Conservation (phyloP, 2,797 vertebrate genomes). For the Diceros bicornis region DNA sequence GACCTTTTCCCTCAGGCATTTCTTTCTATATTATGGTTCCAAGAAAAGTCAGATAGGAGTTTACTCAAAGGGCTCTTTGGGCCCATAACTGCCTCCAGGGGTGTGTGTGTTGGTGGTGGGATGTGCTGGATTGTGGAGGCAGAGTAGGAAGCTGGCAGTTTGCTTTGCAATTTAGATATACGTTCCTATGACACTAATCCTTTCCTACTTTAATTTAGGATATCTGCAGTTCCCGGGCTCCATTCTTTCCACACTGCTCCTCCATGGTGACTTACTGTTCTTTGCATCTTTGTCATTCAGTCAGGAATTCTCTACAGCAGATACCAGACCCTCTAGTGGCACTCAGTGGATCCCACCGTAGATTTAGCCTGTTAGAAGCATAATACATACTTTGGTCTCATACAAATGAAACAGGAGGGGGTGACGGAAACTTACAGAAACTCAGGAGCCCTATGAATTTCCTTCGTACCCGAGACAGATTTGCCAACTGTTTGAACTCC, state of each 20-base stretch:
- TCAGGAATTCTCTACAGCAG: conserved; percentile 29
- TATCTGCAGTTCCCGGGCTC: accelerated
- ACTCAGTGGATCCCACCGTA: neutral
- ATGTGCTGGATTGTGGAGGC: neutral
- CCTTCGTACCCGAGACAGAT: neutral
- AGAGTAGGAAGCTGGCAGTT: neutral
- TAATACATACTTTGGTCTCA: neutral
- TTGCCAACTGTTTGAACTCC: neutral
- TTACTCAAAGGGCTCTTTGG: neutral
- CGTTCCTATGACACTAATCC: neutral
- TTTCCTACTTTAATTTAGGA: neutral
- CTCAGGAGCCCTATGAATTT: neutral
- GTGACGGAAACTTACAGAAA: neutral
- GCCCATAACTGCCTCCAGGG: neutral
- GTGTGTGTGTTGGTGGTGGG: neutral
- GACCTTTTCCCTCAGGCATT: neutral
- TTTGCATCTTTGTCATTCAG: neutral
- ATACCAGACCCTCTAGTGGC: neutral
- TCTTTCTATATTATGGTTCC: neutral
- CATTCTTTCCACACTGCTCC: neutral
- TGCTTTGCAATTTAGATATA: neutral
- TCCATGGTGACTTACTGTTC: neutral
- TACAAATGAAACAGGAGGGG: neutral
- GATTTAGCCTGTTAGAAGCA: conserved; percentile 34
- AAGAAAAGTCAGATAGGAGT: neutral